phyloP scores from a whole-genome alignment of 2,797 vertebrate species.

The Cyprinella venusta region DNA sequence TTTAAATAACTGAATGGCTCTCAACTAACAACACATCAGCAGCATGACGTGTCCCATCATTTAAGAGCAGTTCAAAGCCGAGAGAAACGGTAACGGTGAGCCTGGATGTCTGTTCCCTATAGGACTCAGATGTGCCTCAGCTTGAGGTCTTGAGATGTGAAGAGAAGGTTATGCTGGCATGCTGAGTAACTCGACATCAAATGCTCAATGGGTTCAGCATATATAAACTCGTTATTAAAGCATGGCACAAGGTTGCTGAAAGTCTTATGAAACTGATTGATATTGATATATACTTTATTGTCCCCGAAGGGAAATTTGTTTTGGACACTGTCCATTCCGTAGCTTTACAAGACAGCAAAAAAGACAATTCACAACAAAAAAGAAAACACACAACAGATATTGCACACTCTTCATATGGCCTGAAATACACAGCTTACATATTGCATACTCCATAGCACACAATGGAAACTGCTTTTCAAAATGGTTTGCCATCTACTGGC shows the following conservation, averaged over 20 bases:
- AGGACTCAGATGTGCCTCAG: conserved; percentile 4
- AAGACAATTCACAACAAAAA: too few relatives aligned
- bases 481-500: not conserved
- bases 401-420: too few relatives aligned
- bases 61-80: not conserved
- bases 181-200: not conserved
- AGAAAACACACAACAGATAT: too few relatives aligned
- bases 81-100: not conserved
- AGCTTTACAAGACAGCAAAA: too few relatives aligned
- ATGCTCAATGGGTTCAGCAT: not conserved
- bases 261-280: not conserved
- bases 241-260: not conserved
- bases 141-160: conserved; percentile 12
- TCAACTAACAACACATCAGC: not conserved
- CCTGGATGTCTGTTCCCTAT: not conserved
- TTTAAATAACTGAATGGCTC: not conserved
- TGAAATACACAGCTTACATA: too few relatives aligned
- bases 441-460: too few relatives aligned
- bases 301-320: too few relatives aligned
- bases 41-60: not conserved
- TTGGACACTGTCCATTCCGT: too few relatives aligned
- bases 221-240: not conserved
- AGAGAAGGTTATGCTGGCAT: not conserved
- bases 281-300: too few relatives aligned
- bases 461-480: too few relatives aligned